Evolutionary conservation across 2,888 invertebrate species (phyloP), one percentile per base, ranked within the genome.

Genomic region (Oxyscelio sp.): DNA sequence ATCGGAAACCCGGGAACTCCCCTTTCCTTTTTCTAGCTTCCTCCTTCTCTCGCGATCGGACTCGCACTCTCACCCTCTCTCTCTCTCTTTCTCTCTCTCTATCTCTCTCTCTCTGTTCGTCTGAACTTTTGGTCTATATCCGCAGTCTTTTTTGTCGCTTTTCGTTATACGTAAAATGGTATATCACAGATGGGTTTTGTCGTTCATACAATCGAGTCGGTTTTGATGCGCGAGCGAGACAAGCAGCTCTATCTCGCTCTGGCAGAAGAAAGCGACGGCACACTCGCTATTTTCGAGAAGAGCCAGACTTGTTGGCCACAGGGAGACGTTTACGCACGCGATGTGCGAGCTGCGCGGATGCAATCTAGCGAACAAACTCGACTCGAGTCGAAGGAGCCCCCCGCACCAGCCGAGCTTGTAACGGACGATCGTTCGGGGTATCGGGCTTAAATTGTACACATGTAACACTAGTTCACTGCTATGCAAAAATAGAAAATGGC

Each of bases 401-500:
- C 92, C 83, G 90, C 91, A 89, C 89, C 77, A 87, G 86, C 65
- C 78, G 83, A 61, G 85, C 38, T 77, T 74, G 83, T 85, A 87
- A 87, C 86, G 83, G 88, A 85, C 87, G 83, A 84, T 88, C 89
- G 86, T 89, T 91, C 87, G 86, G 90, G 91, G 88, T 91, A 92
- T 91, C 91, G 89, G 91, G 91, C 90, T 90, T 90, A 91, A 91
- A 88, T 87, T 90, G 90, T 90, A 93, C 90, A 91, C 91, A 92
- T 91, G 91, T 90, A 92, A 92, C 90, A 91, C 91, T 92, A 91
- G 87, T 91, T 91, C 91, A 91, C 90, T 92, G 92, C 92, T 92
- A 93, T 92, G 93, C 93, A 93, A 93, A 93, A 93, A 93, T 93
- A 93, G 92, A 93, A 93, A 93, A 93, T 93, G 93, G 93, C 93